Base-by-base conservation (phyloP, 1,140 invertebrate genomes). In the Acromyrmex heyeri region DNA sequence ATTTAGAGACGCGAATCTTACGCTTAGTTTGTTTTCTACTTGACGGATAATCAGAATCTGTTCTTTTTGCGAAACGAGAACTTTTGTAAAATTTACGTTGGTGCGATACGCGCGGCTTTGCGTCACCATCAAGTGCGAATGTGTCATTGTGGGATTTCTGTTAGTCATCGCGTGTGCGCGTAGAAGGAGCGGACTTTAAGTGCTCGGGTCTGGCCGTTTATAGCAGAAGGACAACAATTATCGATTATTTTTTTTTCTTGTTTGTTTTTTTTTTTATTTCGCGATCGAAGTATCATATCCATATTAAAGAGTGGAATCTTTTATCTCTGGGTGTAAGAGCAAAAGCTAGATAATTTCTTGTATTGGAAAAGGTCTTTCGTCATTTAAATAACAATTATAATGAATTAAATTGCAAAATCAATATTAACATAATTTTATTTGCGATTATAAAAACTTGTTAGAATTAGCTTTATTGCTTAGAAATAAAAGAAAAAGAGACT, bases 61-160 rank as follows among this genome's bases (percentile, higher is more conserved):
- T 16, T 38, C 24, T 44, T 70, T 3, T 73, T 48, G 10, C n/a
- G 8, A 27, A 44, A 48, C 64, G n/a, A 67, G 10, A 6, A 38
- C 24, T 30, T 61, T 2, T 50, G 16, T 14, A 62, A 50, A 73
- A 48, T 61, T 34, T 12, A 30, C 53, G n/a, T 53, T n/a, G 3
- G 27, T 0, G 18, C 14, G 38, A 61, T 73, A 18, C 16, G 8
- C 24, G 55, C 55, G 27, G 12, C n/a, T 73, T 24, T 65, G 24
- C 79, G 67, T 83, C 79, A 83, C 38, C 57, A 2, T 81, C 53
- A 57, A 70, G 53, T 61, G 55, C 70, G 59, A 59, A 53, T 87
- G 73, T 89, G 87, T 89, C 87, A 89, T 88, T 79, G 21, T 44
- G 59, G 53, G 53, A 89, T 89, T 78, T 81, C 62, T 78, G 62